Evolutionary conservation across 1,140 invertebrate species (phyloP).

Genomic region (Aphidius gifuensis): DNA sequence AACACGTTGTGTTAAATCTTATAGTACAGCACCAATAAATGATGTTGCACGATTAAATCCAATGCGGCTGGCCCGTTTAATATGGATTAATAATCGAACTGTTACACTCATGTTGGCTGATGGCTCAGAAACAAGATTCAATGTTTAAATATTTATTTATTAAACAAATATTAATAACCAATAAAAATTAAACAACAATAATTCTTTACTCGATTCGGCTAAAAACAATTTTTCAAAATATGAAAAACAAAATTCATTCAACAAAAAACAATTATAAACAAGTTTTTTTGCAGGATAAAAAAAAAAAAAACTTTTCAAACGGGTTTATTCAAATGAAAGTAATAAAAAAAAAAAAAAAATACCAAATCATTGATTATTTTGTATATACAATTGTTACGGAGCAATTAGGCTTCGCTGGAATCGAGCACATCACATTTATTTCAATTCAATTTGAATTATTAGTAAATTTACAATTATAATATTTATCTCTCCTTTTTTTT

Average conservation of each 20-base stretch:
- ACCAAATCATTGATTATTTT: too few relatives aligned
- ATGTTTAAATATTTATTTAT: conserved; percentile 62
- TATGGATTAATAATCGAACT: conserved; percentile 90
- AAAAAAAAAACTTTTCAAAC: too few relatives aligned
- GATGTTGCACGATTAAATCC: conserved; percentile 83
- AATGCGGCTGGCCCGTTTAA: conserved; percentile 79
- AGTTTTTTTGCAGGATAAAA: too few relatives aligned
- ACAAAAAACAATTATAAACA: too few relatives aligned
- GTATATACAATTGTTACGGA: too few relatives aligned
- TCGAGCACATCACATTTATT: too few relatives aligned
- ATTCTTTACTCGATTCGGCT: neutral
- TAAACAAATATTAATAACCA: neutral
- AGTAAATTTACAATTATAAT: too few relatives aligned
- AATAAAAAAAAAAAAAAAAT: too few relatives aligned
- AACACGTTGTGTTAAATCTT: conserved; percentile 89
- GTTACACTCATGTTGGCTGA: conserved; percentile 90
- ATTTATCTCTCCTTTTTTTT: too few relatives aligned
- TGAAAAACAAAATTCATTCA: neutral
- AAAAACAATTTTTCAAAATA: neutral
- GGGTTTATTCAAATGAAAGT: too few relatives aligned
- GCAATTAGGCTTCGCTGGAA: too few relatives aligned
- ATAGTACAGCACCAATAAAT: conserved; percentile 86
- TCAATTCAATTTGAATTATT: too few relatives aligned
- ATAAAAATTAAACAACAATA: neutral
- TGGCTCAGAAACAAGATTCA: conserved; percentile 86